Base-by-base conservation (phyloP, 2,797 vertebrate genomes). In the Pampus argenteus region DNA sequence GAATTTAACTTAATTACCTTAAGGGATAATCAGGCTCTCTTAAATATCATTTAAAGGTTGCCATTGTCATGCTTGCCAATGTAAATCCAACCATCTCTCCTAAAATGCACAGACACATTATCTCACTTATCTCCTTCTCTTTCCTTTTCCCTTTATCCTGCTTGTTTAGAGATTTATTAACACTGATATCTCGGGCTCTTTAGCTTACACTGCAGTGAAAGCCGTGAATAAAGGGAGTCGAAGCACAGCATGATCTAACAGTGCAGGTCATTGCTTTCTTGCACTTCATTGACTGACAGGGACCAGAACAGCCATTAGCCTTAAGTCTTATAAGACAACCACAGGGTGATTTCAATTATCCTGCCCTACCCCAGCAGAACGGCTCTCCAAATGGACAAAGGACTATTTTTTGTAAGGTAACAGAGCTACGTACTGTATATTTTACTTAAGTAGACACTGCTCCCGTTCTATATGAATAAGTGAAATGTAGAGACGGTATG, bases 31-130 rank as follows among this genome's bases (percentile, higher is more conserved):
- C 77, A 73, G 78, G 66, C 81, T 84, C 85, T 92, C 84, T 89
- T 85, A 93, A 93, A 93, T 93, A 92, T 89, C 79, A 91, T 88
- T 90, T 89, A 91, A 94, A 93, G 90, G 91, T 93, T 93, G 86
- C 80, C 86, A 78, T 87, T 88, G 78, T 86, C 85, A 83, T 82
- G 79, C 79, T 79, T 76, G 50, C 79, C 66, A 85, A 74, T 88
- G 81, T 89, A 90, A 91, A 92, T 90, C 87, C 82, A 78, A 58
- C 60, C 75, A 76, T 80, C 22, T 78, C 63, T 80, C 77, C 62
- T 59, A 44, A 73, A 66, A 88, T 68, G 71, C 87, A 76, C 70
- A 71, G 29, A 81, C 51, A 66, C 49, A 81, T 87, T 81, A 83
- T 87, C 69, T 77, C 25, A 28, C 74, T 55, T 83, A 78, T 79